Conservation (phyloP, 2,888 invertebrate species). For the Dryobotodes eremita region DNA sequence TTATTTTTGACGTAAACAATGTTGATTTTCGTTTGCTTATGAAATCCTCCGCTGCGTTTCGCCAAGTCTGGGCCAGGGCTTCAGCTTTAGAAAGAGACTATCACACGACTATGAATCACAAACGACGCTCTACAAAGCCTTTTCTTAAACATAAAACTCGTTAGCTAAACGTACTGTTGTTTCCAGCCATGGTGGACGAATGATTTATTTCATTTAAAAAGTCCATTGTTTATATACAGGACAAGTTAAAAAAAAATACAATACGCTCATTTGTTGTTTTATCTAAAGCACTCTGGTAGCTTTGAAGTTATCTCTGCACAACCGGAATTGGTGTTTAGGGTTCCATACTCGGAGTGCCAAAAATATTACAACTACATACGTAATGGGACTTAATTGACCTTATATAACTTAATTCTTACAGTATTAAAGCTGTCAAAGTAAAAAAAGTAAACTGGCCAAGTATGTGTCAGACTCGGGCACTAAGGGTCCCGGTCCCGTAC, state of each 20-base stretch:
- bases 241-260: constrained; percentile 29
- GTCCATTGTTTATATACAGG: neutral
- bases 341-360: neutral
- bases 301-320: constrained; percentile 1
- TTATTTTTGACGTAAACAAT: neutral
- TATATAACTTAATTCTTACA: neutral
- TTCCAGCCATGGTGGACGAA: constrained; percentile 18
- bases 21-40: neutral
- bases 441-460: no score
- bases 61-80: neutral
- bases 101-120: neutral
- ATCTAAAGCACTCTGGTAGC: constrained; percentile 9
- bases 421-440: neutral
- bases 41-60: neutral
- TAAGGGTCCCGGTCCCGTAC: no score
- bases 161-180: constrained; percentile 16
- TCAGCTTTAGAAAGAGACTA: neutral
- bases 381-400: neutral
- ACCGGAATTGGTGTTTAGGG: constrained; percentile 2
- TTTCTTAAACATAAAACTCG: neutral
- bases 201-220: neutral
- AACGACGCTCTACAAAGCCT: neutral
- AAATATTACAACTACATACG: neutral
- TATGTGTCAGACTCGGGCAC: no score
- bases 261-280: constrained; percentile 14